Conservation (phyloP, 2,888 invertebrate species). For the Acrobasis suavella region DNA sequence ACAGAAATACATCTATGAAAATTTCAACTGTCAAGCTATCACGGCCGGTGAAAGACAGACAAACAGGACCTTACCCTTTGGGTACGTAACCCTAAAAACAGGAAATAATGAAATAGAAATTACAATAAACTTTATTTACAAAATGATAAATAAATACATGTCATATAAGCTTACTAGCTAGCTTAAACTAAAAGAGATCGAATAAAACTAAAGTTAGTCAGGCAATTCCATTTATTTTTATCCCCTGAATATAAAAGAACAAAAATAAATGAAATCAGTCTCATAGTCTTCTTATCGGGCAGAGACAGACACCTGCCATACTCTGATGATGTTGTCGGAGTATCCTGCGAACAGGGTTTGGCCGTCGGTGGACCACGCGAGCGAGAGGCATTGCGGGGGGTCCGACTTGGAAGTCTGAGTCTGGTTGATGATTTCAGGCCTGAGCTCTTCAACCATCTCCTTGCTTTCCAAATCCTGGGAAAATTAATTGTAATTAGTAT, state of each 20-base stretch:
- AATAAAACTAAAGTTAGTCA: conserved; percentile 57
- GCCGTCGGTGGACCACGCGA: conserved; percentile 99
- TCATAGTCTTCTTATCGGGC: conserved; percentile 83
- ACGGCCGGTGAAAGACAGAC: too few species aligned
- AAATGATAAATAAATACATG: neutral
- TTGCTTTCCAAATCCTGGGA: conserved; percentile 97
- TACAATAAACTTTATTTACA: conserved; percentile 1
- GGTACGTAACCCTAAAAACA: too few species aligned
- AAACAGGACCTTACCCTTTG: too few species aligned
- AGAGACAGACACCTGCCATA: conserved; percentile 98
- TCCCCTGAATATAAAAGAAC: conserved; percentile 56
- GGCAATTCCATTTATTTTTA: conserved; percentile 80
- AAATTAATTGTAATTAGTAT: conserved; percentile 24
- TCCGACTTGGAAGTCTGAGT: conserved; percentile 91
- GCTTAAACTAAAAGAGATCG: conserved; percentile 55
- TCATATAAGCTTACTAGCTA: neutral
- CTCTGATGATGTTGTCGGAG: conserved; percentile 98
- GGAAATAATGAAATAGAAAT: too few species aligned
- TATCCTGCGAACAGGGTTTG: conserved; percentile 99
- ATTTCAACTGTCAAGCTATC: too few species aligned
- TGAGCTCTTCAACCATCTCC: conserved; percentile 98
- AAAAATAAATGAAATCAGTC: conserved; percentile 77
- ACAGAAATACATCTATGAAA: too few species aligned
- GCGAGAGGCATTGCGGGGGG: conserved; percentile 97
- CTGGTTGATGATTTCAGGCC: conserved; percentile 94